These are phyloP conservation scores for Sarcophaga caerulescens DNA, from an alignment of 2,888 invertebrate species.

Conservation along the genomic window DNA sequence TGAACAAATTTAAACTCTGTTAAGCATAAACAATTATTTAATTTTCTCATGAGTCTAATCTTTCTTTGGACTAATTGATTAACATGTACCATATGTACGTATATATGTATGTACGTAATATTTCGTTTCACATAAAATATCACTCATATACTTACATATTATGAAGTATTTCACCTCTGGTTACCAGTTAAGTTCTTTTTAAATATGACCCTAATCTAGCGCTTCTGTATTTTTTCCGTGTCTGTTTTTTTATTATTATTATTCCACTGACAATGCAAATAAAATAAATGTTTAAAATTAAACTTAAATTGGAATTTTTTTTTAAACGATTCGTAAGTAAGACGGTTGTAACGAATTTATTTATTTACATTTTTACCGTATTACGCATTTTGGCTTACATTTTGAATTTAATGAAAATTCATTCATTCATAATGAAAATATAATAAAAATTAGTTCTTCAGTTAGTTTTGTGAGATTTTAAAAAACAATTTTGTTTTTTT, in stretches of 20 bases:
- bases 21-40: too few relatives aligned
- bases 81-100: too few relatives aligned
- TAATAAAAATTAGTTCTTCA: conserved; percentile 5
- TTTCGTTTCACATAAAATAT: too few relatives aligned
- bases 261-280: neutral
- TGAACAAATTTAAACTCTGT: too few relatives aligned
- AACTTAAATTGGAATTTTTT: neutral
- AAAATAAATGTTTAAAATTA: conserved; percentile 33
- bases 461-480: conserved; percentile 46
- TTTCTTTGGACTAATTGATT: too few relatives aligned
- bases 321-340: neutral
- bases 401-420: conserved; percentile 2
- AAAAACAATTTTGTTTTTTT: neutral
- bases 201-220: conserved; percentile 61
- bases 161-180: conserved; percentile 28
- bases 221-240: conserved; percentile 54
- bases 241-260: neutral
- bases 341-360: neutral
- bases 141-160: neutral
- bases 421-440: conserved; percentile 68
- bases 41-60: too few relatives aligned
- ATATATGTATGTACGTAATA: too few relatives aligned
- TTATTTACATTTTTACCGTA: conserved; percentile 76
- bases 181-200: conserved; percentile 26
- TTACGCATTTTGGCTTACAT: conserved; percentile 73